phyloP scores from a whole-genome alignment of 1,140 invertebrate species.

The Orius insidiosus region DNA sequence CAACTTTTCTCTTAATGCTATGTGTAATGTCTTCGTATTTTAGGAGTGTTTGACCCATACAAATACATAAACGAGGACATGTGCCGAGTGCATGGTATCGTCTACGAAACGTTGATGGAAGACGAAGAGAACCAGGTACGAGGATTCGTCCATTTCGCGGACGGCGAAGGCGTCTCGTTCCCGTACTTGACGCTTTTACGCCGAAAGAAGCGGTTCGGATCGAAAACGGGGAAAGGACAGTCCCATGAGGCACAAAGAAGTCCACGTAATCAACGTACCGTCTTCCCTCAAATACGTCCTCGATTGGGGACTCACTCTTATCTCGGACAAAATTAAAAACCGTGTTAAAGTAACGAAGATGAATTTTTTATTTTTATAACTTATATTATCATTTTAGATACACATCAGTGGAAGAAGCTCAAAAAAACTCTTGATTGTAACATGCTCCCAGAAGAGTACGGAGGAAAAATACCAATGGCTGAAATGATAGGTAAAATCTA shows the following conservation, averaged over 20 bases:
- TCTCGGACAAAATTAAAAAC: conserved; percentile 64
- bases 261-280: conserved; percentile 60
- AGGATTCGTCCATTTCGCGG: conserved; percentile 53
- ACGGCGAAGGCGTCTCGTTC: conserved; percentile 52
- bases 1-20: too few species aligned
- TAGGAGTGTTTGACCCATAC: conserved; percentile 65
- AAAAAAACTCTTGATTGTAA: conserved; percentile 37
- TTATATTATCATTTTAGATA: conserved; percentile 25
- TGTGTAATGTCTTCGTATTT: too few species aligned
- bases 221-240: conserved; percentile 62
- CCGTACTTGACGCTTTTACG: conserved; percentile 53
- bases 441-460: conserved; percentile 63
- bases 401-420: conserved; percentile 38
- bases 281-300: conserved; percentile 57
- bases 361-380: not conserved
- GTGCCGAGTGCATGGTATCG: conserved; percentile 56
- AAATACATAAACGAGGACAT: conserved; percentile 61
- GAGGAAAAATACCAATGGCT: conserved; percentile 58
- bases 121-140: conserved; percentile 61
- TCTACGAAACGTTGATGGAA: conserved; percentile 63
- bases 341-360: conserved; percentile 35
- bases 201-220: conserved; percentile 57
- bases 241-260: conserved; percentile 68
- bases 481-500: conserved; percentile 77
- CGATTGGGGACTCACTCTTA: conserved; percentile 60